These are phyloP conservation scores for Parus major DNA, from an alignment of 2,113 vertebrate genomes.

Conservation along the genomic window DNA sequence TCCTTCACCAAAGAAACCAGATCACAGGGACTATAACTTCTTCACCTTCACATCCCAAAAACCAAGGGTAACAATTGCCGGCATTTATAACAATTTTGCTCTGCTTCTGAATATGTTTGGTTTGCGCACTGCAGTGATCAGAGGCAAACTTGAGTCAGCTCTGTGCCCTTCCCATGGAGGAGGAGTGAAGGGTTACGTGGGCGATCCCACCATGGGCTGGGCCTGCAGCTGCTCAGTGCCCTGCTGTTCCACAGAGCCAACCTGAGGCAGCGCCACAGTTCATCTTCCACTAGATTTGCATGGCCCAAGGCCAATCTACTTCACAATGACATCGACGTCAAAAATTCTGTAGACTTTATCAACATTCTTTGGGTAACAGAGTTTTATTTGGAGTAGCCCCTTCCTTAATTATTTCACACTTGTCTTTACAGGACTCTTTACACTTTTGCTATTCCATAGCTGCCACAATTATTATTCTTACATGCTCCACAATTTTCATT, in stretches of 20 bases:
- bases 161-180: accelerated
- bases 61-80: neutral
- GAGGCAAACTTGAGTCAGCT: neutral
- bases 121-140: neutral
- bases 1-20: neutral
- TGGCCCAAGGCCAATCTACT: neutral
- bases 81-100: neutral
- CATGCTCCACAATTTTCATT: neutral
- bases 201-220: neutral
- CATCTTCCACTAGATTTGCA: neutral
- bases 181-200: neutral
- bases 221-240: neutral
- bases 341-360: neutral
- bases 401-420: neutral
- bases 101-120: neutral
- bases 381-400: neutral
- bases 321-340: neutral
- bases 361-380: neutral
- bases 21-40: neutral
- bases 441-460: neutral
- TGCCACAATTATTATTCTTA: neutral
- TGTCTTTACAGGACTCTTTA: neutral
- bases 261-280: neutral
- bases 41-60: neutral
- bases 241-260: neutral